Base-by-base conservation (phyloP, 23 tunicate genomes). In the Trididemnum clinides region DNA sequence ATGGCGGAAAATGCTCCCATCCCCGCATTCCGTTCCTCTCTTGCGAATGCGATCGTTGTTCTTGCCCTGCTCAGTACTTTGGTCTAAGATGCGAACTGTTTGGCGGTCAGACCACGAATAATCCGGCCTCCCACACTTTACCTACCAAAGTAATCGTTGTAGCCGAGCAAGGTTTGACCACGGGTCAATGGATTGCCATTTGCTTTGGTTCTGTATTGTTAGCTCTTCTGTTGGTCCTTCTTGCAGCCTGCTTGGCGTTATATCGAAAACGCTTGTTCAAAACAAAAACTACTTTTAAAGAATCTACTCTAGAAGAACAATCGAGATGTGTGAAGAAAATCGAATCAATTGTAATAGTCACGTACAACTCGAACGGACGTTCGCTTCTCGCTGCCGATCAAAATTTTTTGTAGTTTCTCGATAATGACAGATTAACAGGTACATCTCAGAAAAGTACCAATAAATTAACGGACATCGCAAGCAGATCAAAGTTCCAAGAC, bases 141-240 rank as follows among this genome's bases (percentile, higher is more conserved):
- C n/a, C n/a, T n/a, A 30, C 71, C 33, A 80, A 22, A 2, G 64
- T 82, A 32, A 38, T 82, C 15, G 69, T 84, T 2, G 7, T 31
- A 0, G 51, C 50, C 35, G 50, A 84, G 27, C 25, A 84, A 28
- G 34, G 36, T 33, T 33, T 59, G 57, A 34, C 33, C 0, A 88
- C 33, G 10, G 10, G 83, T 25, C 87, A 88, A 28, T 88, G 92
- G 92, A 74, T 88, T 72, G 92, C 82, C 18, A 82, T 88, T 38
- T 88, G 92, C 64, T 72, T 88, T 31, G 87, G 83, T 1, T 82
- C 92, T 10, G 87, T 83, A 12, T 22, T 88, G 23, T 35, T 82
- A 2, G 77, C 82, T 28, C 35, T 82, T 4, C 5, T 82, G 2
- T 29, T 88, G 32, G 35, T 88, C 31, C 20, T 82, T 7, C 33